A percentile compares a stretch with the other conserved stretches of the same genome.
These are phyloP conservation scores for Cacoxenus indagator DNA, from an alignment of 2,888 invertebrate species.

Conservation along the genomic window DNA sequence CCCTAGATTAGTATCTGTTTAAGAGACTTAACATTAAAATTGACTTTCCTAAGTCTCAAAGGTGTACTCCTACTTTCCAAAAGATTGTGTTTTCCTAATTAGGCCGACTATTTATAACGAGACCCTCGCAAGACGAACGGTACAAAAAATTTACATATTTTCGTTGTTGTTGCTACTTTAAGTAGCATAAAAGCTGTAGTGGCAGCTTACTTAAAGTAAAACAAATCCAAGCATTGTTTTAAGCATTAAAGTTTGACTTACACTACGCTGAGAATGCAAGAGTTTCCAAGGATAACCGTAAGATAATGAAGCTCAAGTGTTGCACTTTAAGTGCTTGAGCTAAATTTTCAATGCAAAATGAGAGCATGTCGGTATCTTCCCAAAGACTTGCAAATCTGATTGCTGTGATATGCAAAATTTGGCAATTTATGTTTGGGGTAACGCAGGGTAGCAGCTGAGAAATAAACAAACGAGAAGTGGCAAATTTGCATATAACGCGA, in stretches of 20 bases:
- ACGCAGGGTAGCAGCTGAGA: slow-evolving; percentile 20
- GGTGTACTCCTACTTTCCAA: too few species aligned
- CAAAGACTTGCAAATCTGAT: too few species aligned
- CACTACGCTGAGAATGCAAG: slow-evolving; percentile 25
- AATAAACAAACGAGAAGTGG: slow-evolving; percentile 37
- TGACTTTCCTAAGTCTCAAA: too few species aligned
- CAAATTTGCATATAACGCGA: slow-evolving; percentile 1
- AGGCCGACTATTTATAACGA: too few species aligned
- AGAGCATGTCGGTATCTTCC: too few species aligned
- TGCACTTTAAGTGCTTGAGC: background rate
- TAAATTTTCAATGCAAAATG: too few species aligned
- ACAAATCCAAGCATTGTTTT: background rate
- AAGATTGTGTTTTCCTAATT: too few species aligned
- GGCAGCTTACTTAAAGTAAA: slow-evolving; percentile 13
- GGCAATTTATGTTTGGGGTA: slow-evolving; percentile 39
- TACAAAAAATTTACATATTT: slow-evolving; percentile 41
- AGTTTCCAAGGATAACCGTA: slow-evolving; percentile 30
- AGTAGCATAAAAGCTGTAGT: slow-evolving; percentile 50
- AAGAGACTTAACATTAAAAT: too few species aligned
- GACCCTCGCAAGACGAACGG: too few species aligned
- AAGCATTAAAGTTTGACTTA: background rate
- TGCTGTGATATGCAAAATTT: background rate
- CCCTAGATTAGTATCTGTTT: too few species aligned
- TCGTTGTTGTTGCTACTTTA: slow-evolving; percentile 52
- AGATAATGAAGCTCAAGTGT: too few species aligned